Evolutionary conservation across 2,113 vertebrate species (phyloP).

Genomic region (Nibea albiflora): DNA sequence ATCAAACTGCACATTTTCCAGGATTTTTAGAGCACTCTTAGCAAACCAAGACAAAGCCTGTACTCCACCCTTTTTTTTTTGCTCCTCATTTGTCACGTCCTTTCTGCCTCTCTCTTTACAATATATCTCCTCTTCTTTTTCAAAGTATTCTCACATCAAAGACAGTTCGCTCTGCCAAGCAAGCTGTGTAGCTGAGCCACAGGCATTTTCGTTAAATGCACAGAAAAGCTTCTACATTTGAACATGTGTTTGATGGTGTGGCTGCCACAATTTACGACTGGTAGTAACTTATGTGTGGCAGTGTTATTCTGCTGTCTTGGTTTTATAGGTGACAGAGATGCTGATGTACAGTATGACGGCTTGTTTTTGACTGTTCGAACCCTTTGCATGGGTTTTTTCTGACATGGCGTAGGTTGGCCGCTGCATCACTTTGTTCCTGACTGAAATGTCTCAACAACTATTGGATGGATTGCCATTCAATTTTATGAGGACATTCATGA

Average conservation of each 20-base stretch:
- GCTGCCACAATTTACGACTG: slow-evolving; percentile 42
- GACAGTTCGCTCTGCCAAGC: slow-evolving; percentile 3
- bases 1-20: slow-evolving; percentile 44
- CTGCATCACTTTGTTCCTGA: neutral
- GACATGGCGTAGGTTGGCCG: neutral
- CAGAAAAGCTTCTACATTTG: slow-evolving; percentile 21
- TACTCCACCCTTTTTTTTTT: slow-evolving; percentile 26
- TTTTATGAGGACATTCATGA: neutral
- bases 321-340: slow-evolving; percentile 37
- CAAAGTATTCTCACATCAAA: slow-evolving; percentile 55
- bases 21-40: slow-evolving; percentile 30
- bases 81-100: slow-evolving; percentile 35
- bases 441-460: slow-evolving; percentile 5
- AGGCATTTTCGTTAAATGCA: slow-evolving; percentile 41
- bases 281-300: slow-evolving; percentile 44
- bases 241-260: slow-evolving; percentile 27
- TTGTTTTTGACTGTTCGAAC: slow-evolving; percentile 24
- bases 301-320: slow-evolving; percentile 32
- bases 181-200: slow-evolving; percentile 31
- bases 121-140: slow-evolving; percentile 36
- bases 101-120: slow-evolving; percentile 19
- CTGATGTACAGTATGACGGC: slow-evolving; percentile 5
- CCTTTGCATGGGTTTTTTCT: neutral
- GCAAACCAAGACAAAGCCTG: slow-evolving; percentile 28
- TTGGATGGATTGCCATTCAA: neutral